Base-by-base conservation (phyloP, 2,113 vertebrate genomes). In the Megaptera novaeangliae region DNA sequence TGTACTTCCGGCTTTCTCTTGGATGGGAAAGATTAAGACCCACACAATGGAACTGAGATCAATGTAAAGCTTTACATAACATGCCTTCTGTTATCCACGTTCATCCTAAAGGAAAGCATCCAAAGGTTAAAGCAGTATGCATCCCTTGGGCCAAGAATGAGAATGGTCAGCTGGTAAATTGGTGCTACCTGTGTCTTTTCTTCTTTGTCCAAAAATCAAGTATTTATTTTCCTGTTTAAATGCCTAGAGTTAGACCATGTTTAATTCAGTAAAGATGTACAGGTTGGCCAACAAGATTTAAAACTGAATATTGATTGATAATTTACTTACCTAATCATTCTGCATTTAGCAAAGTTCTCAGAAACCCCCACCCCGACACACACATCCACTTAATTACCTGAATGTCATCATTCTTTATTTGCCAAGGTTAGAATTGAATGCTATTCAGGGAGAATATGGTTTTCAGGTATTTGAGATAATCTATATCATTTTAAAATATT, bases 131-230 rank as follows among this genome's bases (percentile, higher is more conserved):
- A 81, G 31, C 13, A 66, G 13, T 10, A 39, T 8, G 64, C 20
- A 44, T 66, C 12, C 6, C n/a, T 41, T 61, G 23, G n/a, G 15
- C 10, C n/a, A 39, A 64, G 39, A 29, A 75, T 39, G 36, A 41
- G 15, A 69, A 25, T 31, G 5, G 7, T 39, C 20, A 77, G 2
- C 52, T 75, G 41, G n/a, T 49, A 46, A 94, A 61, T 29, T 20
- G 10, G 20, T 61, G 2, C 1, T n/a, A 17, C 69, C 20, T 89
- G 3, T 74, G 31, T 82, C 9, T 46, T 96, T 90, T 55, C 13
- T 90, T 41, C 31, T 85, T 93, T 86, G 25, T 46, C 63, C 25
- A 61, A 61, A 84, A 95, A 72, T 34, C 8, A 66, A 69, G 14
- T 13, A 44, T 77, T 6, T 14, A 12, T 36, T 55, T 49, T 55